phyloP scores from a whole-genome alignment of 2,888 invertebrate species.

The Mantis religiosa region DNA sequence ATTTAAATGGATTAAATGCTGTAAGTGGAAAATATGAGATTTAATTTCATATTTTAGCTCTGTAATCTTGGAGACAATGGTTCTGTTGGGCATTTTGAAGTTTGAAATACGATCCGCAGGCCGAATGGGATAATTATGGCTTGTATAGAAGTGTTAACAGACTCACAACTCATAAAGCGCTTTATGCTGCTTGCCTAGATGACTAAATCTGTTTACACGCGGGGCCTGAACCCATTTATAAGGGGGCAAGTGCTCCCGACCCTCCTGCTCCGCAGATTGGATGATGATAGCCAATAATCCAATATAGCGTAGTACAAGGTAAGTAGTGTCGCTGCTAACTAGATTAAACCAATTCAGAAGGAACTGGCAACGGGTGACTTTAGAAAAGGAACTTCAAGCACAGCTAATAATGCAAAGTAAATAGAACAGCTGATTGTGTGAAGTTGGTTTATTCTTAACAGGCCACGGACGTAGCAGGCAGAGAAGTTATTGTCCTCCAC shows the following conservation, averaged over 20 bases:
- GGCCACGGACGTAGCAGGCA: too few species aligned
- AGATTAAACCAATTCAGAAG: not conserved
- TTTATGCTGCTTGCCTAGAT: not conserved
- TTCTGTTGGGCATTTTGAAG: not conserved
- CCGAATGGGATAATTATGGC: not conserved
- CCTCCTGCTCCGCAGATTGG: not conserved
- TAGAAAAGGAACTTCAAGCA: not conserved
- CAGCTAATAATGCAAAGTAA: not conserved
- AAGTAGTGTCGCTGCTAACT: not conserved
- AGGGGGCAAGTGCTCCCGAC: slow-evolving; percentile 9
- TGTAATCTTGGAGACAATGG: not conserved
- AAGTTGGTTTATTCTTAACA: not conserved
- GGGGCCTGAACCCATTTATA: not conserved
- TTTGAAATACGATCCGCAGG: not conserved
- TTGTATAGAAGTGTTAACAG: not conserved
- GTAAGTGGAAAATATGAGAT: not conserved
- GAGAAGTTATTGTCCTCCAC: not conserved
- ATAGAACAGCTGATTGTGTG: not conserved
- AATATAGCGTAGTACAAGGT: slow-evolving; percentile 4
- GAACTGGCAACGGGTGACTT: not conserved
- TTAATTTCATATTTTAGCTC: not conserved
- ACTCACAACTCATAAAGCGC: not conserved
- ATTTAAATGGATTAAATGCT: too few species aligned
- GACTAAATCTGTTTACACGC: not conserved
- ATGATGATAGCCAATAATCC: slow-evolving; percentile 14